Evolutionary conservation across 2,113 vertebrate species (phyloP), one percentile per base, ranked within the genome.

Genomic region (Stigmatopora nigra): DNA sequence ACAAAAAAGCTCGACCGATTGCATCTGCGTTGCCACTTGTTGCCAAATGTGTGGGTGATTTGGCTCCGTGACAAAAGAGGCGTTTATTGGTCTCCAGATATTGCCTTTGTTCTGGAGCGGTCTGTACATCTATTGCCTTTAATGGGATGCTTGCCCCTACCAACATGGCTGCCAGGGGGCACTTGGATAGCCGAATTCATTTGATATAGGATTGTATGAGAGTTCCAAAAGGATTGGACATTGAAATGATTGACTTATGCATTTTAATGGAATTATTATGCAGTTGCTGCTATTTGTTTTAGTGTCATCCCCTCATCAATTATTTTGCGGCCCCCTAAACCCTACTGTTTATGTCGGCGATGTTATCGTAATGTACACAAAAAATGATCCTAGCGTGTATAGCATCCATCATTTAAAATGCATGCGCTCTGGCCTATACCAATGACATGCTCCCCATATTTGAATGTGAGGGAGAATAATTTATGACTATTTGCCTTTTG

Each of bases 1-100:
- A 64, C 71, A 68, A 84, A 77, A 44, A 65, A 73, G 52, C 16
- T 3, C 12, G n/a, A 6, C 47, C 38, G 59, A 38, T 51, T 53
- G 31, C 20, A 15, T 19, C 20, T 17, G 3, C 1, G 20, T 78
- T 55, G 79, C 84, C 87, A 91, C 90, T 90, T 90, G 90, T 91
- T 90, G 89, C 86, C 83, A 84, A 66, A 75, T 63, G 65, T 73
- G 63, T 71, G 67, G 73, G 78, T 72, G 67, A 64, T 73, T 58
- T 72, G 51, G 65, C 3, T 20, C n/a, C 36, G 70, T 64, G 61
- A 14, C 68, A 64, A 76, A 79, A 77, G 73, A 80, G 49, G 51
- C 51, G 22, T 51, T 1, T 77, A 83, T 69, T 82, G 71, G 76
- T 73, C 68, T 75, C 70, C 31, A 76, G 52, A 66, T 64, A 59